phyloP scores from a whole-genome alignment of 2,797 vertebrate species.

The Borostomias antarcticus region DNA sequence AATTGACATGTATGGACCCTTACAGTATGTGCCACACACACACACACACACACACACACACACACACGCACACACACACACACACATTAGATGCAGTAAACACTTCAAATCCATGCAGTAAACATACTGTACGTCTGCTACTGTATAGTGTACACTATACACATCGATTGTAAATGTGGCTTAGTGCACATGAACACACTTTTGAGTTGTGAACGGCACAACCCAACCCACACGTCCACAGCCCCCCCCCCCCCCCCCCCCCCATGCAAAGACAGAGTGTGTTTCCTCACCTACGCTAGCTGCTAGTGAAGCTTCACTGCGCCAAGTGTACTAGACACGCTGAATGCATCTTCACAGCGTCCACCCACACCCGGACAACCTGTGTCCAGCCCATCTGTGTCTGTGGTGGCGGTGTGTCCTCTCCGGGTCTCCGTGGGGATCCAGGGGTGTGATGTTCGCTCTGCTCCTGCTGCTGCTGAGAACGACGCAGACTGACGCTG shows the following conservation, averaged over 20 bases:
- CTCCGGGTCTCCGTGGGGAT: no score
- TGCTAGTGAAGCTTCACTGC: background rate
- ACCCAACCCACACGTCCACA: background rate
- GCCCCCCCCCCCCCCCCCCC: no score
- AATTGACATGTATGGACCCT: no score
- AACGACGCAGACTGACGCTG: conserved; percentile 52
- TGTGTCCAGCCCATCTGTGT: conserved; percentile 38
- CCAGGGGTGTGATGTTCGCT: no score
- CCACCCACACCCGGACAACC: no score
- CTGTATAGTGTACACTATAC: no score
- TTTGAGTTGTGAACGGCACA: no score
- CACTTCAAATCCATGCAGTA: background rate
- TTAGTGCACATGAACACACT: no score
- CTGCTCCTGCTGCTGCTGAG: conserved; percentile 17
- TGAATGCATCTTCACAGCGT: background rate
- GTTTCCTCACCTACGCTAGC: background rate
- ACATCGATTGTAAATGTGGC: no score
- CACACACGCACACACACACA: background rate
- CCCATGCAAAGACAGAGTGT: background rate
- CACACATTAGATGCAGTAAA: background rate
- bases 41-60: background rate
- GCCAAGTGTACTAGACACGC: background rate
- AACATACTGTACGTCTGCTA: background rate
- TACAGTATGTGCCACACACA: background rate
- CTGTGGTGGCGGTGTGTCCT: conserved; percentile 19